Evolutionary conservation across 2,888 invertebrate genomes (phyloP).

Genomic region (Drosophila dives): DNA sequence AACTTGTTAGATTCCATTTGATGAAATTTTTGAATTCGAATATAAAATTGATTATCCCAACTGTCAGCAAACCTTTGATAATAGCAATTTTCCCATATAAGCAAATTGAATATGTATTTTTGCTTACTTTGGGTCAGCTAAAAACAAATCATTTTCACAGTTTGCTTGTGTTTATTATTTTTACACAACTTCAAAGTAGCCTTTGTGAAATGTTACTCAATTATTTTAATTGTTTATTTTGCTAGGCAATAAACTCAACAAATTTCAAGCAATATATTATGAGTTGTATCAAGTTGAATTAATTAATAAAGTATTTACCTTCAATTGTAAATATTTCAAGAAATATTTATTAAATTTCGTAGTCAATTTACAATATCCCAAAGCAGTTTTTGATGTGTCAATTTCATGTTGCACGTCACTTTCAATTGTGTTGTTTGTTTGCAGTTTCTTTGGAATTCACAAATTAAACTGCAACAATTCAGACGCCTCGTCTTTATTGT

Average conservation of each 20-base stretch:
- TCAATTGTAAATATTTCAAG: background rate
- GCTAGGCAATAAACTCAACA: background rate
- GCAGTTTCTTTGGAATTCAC: conserved; percentile 3
- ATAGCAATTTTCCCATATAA: background rate
- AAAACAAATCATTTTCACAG: background rate
- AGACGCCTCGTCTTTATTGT: conserved; percentile 22
- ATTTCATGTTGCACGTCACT: conserved; percentile 5
- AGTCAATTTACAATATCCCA: background rate
- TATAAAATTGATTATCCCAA: background rate
- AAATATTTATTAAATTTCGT: background rate
- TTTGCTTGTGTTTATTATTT: background rate
- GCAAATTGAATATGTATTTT: background rate
- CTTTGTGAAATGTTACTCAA: background rate
- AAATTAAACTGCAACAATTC: conserved; percentile 37
- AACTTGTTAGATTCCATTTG: background rate
- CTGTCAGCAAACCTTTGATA: background rate
- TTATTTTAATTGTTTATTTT: background rate
- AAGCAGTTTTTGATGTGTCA: background rate
- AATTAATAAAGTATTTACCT: background rate
- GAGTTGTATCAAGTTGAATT: background rate
- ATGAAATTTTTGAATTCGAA: background rate
- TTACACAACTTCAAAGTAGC: background rate
- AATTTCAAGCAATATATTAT: background rate
- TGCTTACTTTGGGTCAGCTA: background rate
- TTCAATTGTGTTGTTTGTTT: conserved; percentile 21